phyloP scores from a whole-genome alignment of 1,140 invertebrate species.

The Aphaenogaster floridana region DNA sequence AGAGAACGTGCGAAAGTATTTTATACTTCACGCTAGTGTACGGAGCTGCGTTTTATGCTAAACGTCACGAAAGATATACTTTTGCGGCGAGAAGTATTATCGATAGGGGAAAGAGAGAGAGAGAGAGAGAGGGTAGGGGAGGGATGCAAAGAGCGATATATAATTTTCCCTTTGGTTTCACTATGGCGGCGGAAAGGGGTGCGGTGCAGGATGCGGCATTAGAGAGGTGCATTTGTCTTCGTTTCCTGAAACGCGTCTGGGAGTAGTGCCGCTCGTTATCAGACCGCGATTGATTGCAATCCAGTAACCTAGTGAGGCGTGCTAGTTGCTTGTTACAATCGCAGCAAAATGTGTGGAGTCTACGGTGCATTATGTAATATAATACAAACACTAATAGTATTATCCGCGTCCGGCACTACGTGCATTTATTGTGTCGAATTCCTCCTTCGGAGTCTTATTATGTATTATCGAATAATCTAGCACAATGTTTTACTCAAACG shows the following conservation, averaged over 20 bases:
- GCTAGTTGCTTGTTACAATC: neutral
- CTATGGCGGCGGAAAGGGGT: neutral
- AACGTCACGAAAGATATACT: constrained; percentile 14
- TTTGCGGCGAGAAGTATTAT: constrained; percentile 36
- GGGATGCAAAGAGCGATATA: constrained; percentile 2
- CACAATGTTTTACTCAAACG: neutral
- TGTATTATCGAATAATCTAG: neutral
- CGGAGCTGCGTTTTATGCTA: constrained; percentile 28
- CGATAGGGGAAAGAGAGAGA: neutral
- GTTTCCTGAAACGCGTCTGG: constrained; percentile 30
- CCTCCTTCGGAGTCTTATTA: neutral
- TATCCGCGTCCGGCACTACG: neutral
- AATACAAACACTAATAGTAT: constrained; percentile 14
- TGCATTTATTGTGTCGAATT: neutral
- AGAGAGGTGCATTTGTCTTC: constrained; percentile 52
- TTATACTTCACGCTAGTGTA: neutral
- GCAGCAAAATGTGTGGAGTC: constrained; percentile 17
- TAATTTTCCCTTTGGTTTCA: constrained; percentile 14
- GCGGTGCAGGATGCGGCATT: neutral
- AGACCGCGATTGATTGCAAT: constrained; percentile 37
- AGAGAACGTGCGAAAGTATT: constrained; percentile 25
- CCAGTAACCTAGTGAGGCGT: constrained; percentile 44
- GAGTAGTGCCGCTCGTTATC: constrained; percentile 46
- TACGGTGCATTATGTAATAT: neutral
- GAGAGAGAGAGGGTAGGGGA: neutral